Percentiles rank a stretch among this genome's conserved stretches.
Conservation (phyloP, 1,140 invertebrate species). For the Anoplophora glabripennis region DNA sequence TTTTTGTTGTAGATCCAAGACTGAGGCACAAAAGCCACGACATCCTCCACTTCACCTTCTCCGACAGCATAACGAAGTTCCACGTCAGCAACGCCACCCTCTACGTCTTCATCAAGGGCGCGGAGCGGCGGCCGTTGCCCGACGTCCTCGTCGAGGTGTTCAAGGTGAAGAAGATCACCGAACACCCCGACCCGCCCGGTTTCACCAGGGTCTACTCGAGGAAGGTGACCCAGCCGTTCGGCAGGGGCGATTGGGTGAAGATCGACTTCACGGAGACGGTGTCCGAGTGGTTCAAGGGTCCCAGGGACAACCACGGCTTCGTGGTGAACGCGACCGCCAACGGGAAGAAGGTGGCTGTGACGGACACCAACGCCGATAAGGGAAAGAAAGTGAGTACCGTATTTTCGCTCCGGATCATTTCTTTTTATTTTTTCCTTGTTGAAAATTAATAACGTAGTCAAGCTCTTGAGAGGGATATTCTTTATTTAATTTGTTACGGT, state of each 20-base stretch:
- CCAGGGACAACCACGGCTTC: constrained; percentile 70
- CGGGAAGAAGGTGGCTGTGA: constrained; percentile 42
- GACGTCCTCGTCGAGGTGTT: constrained; percentile 40
- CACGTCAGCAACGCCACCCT: constrained; percentile 52
- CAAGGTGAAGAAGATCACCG: constrained; percentile 37
- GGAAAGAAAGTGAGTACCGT: constrained; percentile 25
- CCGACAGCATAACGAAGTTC: constrained; percentile 51
- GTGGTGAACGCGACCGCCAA: constrained; percentile 63
- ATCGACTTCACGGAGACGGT: constrained; percentile 75
- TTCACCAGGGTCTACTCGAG: constrained; percentile 29
- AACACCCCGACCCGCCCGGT: constrained; percentile 32
- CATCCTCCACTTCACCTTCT: constrained; percentile 53
- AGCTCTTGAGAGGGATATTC: too few relatives aligned
- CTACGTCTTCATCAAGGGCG: constrained; percentile 50
- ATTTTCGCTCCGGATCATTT: too few relatives aligned
- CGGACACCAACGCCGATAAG: constrained; percentile 37
- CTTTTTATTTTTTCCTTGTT: too few relatives aligned
- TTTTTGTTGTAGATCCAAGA: constrained; percentile 47
- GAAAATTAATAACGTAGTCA: too few relatives aligned
- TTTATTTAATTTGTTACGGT: too few relatives aligned
- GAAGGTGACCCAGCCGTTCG: constrained; percentile 39
- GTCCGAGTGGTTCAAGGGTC: constrained; percentile 69
- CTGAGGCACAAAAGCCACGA: constrained; percentile 48
- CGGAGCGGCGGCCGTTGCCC: constrained; percentile 31
- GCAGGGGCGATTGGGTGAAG: constrained; percentile 66